Evolutionary conservation across 1,140 invertebrate species (phyloP), one percentile per base, ranked within the genome.

Genomic region (Drosophila auraria): DNA sequence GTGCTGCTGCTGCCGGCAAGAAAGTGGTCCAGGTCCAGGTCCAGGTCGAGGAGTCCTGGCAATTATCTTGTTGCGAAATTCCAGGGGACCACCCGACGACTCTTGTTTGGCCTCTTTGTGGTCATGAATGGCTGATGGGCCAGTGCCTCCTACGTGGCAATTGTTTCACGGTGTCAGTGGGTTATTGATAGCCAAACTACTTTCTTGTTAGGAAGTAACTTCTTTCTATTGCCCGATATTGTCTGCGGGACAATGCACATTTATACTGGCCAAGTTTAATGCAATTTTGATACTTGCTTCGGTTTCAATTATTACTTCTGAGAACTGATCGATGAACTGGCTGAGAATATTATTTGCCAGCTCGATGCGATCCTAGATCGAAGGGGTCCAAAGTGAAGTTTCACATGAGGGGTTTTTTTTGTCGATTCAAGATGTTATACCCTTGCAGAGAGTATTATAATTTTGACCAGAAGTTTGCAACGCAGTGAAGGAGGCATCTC

Each of bases 71-170:
- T 84, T 90, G 86, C 86, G 56, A 86, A 90, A 79, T 90, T 72
- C 51, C 54, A 72, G 15, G 70, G 65, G 86, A 90, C 86, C 86
- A 90, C 86, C 86, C 79, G 64, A 84, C 33, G 79, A 73, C 65
- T 69, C 65, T 80, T 90, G 86, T 90, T 90, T 90, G 78, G 82
- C 82, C 82, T 90, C 57, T 82, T 90, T 90, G 86, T 90, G 86
- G 86, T 90, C 82, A 86, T 90, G 75, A 90, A 90, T 86, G 86
- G 86, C 60, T 51, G 66, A 66, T 76, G 62, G 70, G 53, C 33
- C 47, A 82, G 78, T 70, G 83, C 78, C 86, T 86, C 83, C 81
- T 79, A 84, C 71, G 59, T 70, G 66, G 81, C 84, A 73, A 89
- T 90, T 90, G 86, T 90, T 47, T 25, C 14, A 23, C 51, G 65